These are phyloP conservation scores for Lacanobia oleracea DNA, from an alignment of 2,888 invertebrate genomes.

Conservation along the genomic window DNA sequence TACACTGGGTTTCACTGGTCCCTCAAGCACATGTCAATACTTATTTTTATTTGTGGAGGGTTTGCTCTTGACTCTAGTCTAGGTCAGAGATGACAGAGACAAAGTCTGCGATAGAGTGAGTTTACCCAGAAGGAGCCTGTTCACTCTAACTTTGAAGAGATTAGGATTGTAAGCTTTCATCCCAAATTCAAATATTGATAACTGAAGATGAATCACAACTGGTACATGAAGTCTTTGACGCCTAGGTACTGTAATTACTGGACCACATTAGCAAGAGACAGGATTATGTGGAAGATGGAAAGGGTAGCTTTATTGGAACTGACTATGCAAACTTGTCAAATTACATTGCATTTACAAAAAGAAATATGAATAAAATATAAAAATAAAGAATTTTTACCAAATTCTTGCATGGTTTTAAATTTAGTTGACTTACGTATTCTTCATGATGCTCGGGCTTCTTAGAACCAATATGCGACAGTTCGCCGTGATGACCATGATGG, in stretches of 20 bases:
- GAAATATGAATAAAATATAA: too few species aligned
- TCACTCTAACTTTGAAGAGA: too few species aligned
- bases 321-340: too few species aligned
- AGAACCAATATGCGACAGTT: slow-evolving; percentile 76
- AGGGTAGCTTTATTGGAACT: background rate
- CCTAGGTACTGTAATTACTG: background rate
- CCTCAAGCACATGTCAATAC: background rate
- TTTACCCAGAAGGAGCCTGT: too few species aligned
- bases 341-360: too few species aligned
- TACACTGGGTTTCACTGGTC: background rate
- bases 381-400: too few species aligned
- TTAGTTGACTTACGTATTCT: slow-evolving; percentile 79
- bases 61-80: too few species aligned
- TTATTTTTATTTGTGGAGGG: too few species aligned
- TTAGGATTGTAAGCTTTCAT: too few species aligned
- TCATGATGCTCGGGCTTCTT: slow-evolving; percentile 82
- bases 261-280: background rate
- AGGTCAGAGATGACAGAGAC: too few species aligned
- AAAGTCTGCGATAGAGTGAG: too few species aligned
- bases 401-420: background rate
- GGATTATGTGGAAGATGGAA: background rate
- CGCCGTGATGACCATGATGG: slow-evolving; percentile 72
- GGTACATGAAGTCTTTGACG: background rate
- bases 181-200: background rate
- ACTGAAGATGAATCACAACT: background rate